Conservation (phyloP, 2,113 vertebrate genomes). For the Oryctolagus cuniculus region mOryCun1.1 NC_091432.1:87552001-87552500, state of each 20-base stretch:
- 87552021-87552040: constrained; percentile 76
- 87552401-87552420: background rate
- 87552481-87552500: background rate
- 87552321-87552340: background rate
- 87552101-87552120: constrained; percentile 58
- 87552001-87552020: constrained; percentile 67
- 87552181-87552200: background rate
- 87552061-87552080: constrained; percentile 60
- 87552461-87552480: background rate
- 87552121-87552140: constrained; percentile 47
- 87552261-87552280: background rate
- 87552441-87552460: background rate
- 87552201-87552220: background rate
- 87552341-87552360: background rate
- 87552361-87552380: background rate
- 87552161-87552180: constrained; percentile 20
- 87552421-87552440: background rate
- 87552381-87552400: background rate
- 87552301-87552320: background rate
- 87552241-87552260: constrained; percentile 28
- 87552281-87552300: background rate
- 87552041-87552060: constrained; percentile 71
- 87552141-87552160: constrained; percentile 38
- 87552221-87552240: constrained; percentile 22
- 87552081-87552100: constrained; percentile 80